Conservation (phyloP, 2,797 vertebrate species). For the Enteromius radiatus region DNA sequence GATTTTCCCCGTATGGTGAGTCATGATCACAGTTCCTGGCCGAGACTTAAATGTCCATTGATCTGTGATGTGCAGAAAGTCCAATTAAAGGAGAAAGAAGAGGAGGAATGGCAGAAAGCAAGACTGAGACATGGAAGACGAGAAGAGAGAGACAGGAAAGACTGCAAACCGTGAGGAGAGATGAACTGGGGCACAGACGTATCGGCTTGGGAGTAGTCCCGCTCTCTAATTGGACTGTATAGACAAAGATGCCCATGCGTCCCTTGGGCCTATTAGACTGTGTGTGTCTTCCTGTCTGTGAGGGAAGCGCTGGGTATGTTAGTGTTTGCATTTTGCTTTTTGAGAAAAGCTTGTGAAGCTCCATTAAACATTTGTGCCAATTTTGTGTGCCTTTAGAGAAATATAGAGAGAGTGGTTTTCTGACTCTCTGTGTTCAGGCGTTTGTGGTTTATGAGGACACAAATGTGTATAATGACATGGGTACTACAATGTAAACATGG, state of each 20-base stretch:
- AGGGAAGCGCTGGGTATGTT: constrained; percentile 65
- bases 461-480: no score
- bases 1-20: constrained; percentile 35
- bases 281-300: constrained; percentile 72
- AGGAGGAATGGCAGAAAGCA: constrained; percentile 23
- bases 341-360: constrained; percentile 56
- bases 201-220: constrained; percentile 50
- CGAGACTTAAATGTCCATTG: constrained; percentile 63
- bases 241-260: constrained; percentile 73
- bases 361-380: constrained; percentile 37
- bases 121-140: background rate
- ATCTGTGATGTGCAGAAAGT: constrained; percentile 64
- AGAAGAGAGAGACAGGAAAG: background rate
- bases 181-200: constrained; percentile 56
- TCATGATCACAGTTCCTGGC: constrained; percentile 47
- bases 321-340: constrained; percentile 59
- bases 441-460: no score
- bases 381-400: background rate
- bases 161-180: constrained; percentile 15
- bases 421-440: background rate
- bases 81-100: constrained; percentile 64
- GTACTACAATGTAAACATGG: no score
- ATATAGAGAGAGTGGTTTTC: constrained; percentile 5
- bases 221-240: constrained; percentile 77
- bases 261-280: constrained; percentile 75